Evolutionary conservation across 2,797 vertebrate genomes (phyloP), one percentile per base, ranked within the genome.

Genomic region (Acomys russatus): DNA sequence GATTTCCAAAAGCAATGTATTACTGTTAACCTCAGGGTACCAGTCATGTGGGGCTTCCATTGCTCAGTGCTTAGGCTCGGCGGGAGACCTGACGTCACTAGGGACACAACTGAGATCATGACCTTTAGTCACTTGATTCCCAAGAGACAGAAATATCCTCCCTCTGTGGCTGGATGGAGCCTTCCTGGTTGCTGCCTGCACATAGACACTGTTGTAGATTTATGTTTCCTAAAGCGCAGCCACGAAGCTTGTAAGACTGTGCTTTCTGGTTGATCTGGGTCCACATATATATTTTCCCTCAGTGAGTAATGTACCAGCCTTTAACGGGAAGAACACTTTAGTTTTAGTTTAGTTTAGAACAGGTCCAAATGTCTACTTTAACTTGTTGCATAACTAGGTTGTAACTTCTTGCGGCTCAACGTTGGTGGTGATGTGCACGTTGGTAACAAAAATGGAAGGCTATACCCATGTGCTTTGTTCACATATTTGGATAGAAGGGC

Each of bases 131-230:
- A 77, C 92, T 96, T 35, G 49, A 44, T 92, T 83, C 90, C 98
- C 96, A 90, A 94, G 92, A 95, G 96, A 95, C 94, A 68, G 77
- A 88, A 78, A 23, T 92, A 38, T 23, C 89, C 88, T 96, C 93
- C 70, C 95, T 98, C 89, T 94, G 90, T 86, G 95, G 97, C 92
- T 61, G 83, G 92, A 94, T 94, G 96, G 98, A 96, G 96, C 97
- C 98, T 98, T 98, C 96, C 98, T 99, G 98, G 99, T 98, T 98
- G 98, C 96, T 97, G 94, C 98, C 98, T 98, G 97, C 98, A 98
- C 20, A 98, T 96, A 96, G 96, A 95, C 94, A 91, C 71, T 68
- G 25, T 10, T 88, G 91, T 97, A 96, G 96, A 94, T 95, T 96
- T 89, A 51, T 97, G 98, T 98, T 98, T 98, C 25, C 70, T 86